Evolutionary conservation across 2,888 invertebrate genomes (phyloP).

Genomic region (Geotrupes spiniger): DNA sequence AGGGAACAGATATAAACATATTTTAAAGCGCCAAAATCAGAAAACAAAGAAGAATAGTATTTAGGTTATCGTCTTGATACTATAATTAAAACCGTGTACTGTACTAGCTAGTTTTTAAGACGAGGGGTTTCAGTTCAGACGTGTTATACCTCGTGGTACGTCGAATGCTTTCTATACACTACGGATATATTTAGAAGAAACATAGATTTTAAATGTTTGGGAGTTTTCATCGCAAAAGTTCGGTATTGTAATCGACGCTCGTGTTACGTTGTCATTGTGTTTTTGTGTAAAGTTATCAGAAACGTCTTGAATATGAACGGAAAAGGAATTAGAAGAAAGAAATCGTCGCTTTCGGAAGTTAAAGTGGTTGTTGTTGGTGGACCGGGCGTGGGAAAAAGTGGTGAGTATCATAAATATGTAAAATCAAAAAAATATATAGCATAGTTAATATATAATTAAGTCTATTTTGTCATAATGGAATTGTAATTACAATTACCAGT

Average conservation of each 20-base stretch:
- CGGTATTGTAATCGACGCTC: too few relatives aligned
- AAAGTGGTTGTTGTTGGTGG: constrained; percentile 90
- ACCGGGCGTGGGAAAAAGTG: constrained; percentile 89
- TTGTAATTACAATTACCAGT: too few relatives aligned
- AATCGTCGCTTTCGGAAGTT: constrained; percentile 84
- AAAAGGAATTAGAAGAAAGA: constrained; percentile 82
- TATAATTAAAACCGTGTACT: constrained; percentile 25
- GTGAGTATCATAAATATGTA: constrained; percentile 52
- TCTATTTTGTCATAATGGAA: too few relatives aligned
- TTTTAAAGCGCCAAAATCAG: constrained; percentile 14
- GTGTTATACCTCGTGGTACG: constrained; percentile 19
- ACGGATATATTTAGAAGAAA: constrained; percentile 29
- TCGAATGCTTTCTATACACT: constrained; percentile 22
- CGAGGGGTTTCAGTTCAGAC: constrained; percentile 22
- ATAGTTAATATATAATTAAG: background rate
- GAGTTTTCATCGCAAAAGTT: too few relatives aligned
- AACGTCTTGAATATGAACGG: constrained; percentile 59
- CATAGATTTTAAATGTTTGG: constrained; percentile 10
- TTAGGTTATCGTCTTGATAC: constrained; percentile 27
- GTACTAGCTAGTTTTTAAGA: constrained; percentile 21
- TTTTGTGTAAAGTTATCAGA: constrained; percentile 6
- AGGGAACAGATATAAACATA: constrained; percentile 10
- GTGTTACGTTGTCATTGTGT: background rate
- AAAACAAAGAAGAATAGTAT: constrained; percentile 23
- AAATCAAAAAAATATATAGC: too few relatives aligned